phyloP scores from a whole-genome alignment of 92 coral and sea anemone genomes.

The Palythoa caribaeorum region DNA sequence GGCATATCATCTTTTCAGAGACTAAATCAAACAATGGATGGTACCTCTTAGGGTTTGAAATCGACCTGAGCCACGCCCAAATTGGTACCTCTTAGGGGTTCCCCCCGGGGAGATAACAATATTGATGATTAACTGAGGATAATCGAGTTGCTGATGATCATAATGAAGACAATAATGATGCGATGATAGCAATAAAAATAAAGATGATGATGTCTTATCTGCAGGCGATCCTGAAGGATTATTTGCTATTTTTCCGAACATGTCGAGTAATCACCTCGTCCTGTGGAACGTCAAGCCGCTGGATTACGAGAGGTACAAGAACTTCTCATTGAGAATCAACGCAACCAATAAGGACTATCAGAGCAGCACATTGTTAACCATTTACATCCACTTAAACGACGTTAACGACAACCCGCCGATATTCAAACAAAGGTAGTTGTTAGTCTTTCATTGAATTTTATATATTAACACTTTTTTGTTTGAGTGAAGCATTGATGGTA shows the following conservation, averaged over 20 bases:
- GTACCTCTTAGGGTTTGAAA: too few relatives aligned
- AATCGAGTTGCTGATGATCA: too few relatives aligned
- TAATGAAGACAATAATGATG: too few relatives aligned
- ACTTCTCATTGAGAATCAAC: slow-evolving; percentile 4
- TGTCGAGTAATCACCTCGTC: neutral
- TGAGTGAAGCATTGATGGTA: neutral
- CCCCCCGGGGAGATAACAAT: too few relatives aligned
- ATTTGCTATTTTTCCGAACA: slow-evolving; percentile 18
- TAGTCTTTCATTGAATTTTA: neutral
- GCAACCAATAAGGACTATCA: slow-evolving; percentile 37
- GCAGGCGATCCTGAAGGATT: slow-evolving; percentile 20
- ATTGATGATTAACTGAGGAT: too few relatives aligned
- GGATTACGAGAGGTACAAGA: slow-evolving; percentile 14
- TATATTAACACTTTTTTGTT: neutral
- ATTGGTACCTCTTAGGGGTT: too few relatives aligned
- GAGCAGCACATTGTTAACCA: neutral
- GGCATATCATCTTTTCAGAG: too few relatives aligned
- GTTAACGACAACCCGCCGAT: slow-evolving; percentile 27
- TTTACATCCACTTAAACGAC: slow-evolving; percentile 7
- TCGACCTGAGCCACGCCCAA: too few relatives aligned
- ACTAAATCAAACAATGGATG: too few relatives aligned
- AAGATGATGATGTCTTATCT: neutral
- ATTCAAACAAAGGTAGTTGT: slow-evolving; percentile 14
- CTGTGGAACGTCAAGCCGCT: slow-evolving; percentile 24
- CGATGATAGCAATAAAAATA: too few relatives aligned